These are phyloP conservation scores for Saccostrea echinata DNA, from an alignment of 1,140 invertebrate species.

Conservation along the genomic window DNA sequence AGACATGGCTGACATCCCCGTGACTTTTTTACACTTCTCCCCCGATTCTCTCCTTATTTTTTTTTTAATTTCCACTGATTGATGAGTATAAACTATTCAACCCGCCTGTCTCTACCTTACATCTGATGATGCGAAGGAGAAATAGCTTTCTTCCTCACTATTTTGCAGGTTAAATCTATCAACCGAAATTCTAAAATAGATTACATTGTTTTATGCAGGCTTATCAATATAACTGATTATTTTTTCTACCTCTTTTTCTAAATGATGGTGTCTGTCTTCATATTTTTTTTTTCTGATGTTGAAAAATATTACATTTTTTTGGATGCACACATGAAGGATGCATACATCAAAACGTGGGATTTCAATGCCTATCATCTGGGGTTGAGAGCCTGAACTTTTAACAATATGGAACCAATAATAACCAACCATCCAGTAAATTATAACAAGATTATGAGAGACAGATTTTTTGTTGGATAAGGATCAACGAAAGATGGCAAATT, in stretches of 20 bases:
- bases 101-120: background rate
- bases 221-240: slow-evolving; percentile 6
- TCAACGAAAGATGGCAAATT: slow-evolving; percentile 11
- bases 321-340: background rate
- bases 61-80: background rate
- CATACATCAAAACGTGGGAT: background rate
- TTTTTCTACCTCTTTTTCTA: background rate
- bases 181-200: background rate
- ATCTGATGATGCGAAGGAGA: background rate
- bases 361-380: background rate
- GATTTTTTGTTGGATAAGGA: slow-evolving; percentile 8
- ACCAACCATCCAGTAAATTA: slow-evolving; percentile 15
- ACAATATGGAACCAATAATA: slow-evolving; percentile 30
- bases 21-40: background rate
- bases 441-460: background rate
- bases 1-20: background rate
- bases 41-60: background rate
- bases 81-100: slow-evolving; percentile 3
- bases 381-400: slow-evolving; percentile 4
- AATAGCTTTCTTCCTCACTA: background rate
- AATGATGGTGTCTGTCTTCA: slow-evolving; percentile 1
- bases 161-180: slow-evolving; percentile 21
- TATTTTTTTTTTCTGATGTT: slow-evolving; percentile 8
- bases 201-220: slow-evolving; percentile 5
- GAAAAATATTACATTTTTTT: background rate